Evolutionary conservation across 2,113 vertebrate species (phyloP), one percentile per base, ranked within the genome.

Genomic region (Nestor notabilis): DNA sequence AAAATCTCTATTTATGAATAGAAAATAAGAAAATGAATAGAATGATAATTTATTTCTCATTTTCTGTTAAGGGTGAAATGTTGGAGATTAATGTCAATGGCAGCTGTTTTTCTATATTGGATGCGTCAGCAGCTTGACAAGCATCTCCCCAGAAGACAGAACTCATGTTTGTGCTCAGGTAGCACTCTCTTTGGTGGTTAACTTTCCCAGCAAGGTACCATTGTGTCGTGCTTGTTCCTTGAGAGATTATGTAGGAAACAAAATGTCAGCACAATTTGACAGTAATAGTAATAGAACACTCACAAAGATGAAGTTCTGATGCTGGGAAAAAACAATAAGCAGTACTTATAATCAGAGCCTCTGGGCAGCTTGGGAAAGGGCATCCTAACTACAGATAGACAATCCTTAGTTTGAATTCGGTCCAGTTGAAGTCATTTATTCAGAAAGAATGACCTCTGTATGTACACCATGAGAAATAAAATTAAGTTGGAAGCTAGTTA

Each of bases 91-190:
- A 53, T 39, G 72, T 27, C 1, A 1, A 11, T 0, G 2, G 55
- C 8, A 71, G 58, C 1, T 1, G 0, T 52, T 83, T 65, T 77
- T 69, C 43, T 72, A 0, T 55, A 21, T 46, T 64, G 18, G 16
- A 46, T 43, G 10, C 43, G 9, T 65, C 37, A 83, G 11, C 27
- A 80, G 9, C 74, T 81, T 93, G 35, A 70, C 27, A 77, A 47
- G 35, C 2, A 0, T 39, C 7, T 5, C 2, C 7, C 5, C n/a
- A 29, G 47, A 71, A 55, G 21, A 41, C 14, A 69, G 28, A 56
- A 63, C 1, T 1, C 17, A 10, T 24, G 5, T 29, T 85, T 7
- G 2, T 60, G 6, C n/a, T 86, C 14, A 64, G 7, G 33, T 50
- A 69, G 24, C 1, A 1, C 8, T 60, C 19, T 31, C 6, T 95